Evolutionary conservation across 2,888 invertebrate genomes (phyloP).

Genomic region (Operophtera brumata): DNA sequence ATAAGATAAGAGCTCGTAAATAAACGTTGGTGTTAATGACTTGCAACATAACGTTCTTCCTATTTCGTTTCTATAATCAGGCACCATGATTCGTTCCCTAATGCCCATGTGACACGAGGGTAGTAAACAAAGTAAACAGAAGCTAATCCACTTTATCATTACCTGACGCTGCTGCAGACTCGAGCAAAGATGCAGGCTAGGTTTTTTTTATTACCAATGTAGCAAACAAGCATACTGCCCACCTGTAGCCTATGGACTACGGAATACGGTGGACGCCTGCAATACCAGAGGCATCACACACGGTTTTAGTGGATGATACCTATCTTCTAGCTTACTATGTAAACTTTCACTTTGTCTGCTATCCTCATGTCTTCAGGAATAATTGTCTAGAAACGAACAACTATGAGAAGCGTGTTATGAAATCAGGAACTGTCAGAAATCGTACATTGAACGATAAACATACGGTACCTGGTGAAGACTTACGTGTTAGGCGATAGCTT

Average conservation of each 20-base stretch:
- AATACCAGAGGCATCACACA: no score
- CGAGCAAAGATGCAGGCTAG: not conserved
- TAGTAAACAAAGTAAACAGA: not conserved
- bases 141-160: not conserved
- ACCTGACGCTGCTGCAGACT: not conserved
- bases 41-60: slow-evolving; percentile 11
- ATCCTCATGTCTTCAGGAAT: not conserved
- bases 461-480: slow-evolving; percentile 40
- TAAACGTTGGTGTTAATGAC: slow-evolving; percentile 26
- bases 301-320: not conserved
- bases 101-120: slow-evolving; percentile 4
- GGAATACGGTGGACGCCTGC: no score
- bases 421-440: slow-evolving; percentile 1
- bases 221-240: no score
- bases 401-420: not conserved
- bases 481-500: slow-evolving; percentile 39
- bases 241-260: no score
- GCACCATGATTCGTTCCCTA: slow-evolving; percentile 2
- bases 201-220: no score
- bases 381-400: not conserved
- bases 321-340: not conserved
- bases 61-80: slow-evolving; percentile 5
- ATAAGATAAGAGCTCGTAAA: slow-evolving; percentile 24
- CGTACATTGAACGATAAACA: slow-evolving; percentile 34
- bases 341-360: not conserved